Evolutionary conservation across 2,797 vertebrate genomes (phyloP).

Genomic region (Lepidocolaptes lacrymiger): DNA sequence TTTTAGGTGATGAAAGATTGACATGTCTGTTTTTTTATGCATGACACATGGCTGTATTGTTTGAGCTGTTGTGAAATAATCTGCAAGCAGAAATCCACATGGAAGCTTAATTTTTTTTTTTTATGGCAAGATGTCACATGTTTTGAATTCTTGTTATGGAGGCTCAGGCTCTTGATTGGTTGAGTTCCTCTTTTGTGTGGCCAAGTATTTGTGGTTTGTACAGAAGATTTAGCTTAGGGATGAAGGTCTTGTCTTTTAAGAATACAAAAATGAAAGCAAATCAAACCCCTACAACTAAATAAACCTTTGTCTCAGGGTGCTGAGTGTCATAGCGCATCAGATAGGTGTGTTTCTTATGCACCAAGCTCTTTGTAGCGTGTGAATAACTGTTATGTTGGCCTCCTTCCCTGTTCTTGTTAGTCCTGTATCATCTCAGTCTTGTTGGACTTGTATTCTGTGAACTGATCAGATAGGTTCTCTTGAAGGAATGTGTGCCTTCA

Average conservation of each 20-base stretch:
- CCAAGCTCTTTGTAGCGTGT: not conserved
- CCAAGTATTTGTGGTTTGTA: not conserved
- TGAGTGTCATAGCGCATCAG: not conserved
- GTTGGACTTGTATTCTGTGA: not conserved
- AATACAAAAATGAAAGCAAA: not conserved
- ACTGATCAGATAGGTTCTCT: not conserved
- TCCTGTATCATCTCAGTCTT: not conserved
- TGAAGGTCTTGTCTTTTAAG: not conserved
- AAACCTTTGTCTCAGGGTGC: not conserved
- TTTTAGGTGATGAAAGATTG: not conserved
- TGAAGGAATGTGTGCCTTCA: not conserved
- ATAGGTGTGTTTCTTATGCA: rapidly evolving
- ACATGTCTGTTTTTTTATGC: not conserved
- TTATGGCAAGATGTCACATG: not conserved
- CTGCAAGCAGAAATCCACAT: not conserved
- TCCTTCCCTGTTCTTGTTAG: not conserved
- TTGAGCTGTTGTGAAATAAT: not conserved
- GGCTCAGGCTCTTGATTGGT: not conserved
- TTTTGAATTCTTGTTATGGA: not conserved
- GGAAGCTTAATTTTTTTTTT: not conserved
- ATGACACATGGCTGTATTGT: not conserved
- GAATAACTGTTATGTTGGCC: not conserved
- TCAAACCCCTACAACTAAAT: not conserved
- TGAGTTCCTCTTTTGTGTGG: not conserved
- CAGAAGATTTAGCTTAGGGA: not conserved